Evolutionary conservation across 2,888 invertebrate species (phyloP), one percentile per base, ranked within the genome.

Genomic region (Frankliniella fusca): DNA sequence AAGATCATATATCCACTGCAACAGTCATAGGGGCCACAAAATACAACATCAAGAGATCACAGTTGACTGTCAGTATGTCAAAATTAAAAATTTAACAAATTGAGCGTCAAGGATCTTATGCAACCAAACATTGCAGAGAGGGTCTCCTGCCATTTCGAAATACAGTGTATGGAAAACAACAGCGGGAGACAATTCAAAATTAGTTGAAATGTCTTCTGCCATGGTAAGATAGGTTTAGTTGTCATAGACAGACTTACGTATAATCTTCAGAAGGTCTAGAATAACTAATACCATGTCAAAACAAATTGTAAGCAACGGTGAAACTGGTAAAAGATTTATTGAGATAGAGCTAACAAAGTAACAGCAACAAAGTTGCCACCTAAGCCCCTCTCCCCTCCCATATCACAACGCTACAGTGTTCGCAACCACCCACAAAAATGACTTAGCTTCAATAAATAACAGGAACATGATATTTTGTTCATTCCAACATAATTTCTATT

Each of bases 391-490:
- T 27, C 70, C 70, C 70, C 70, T 76, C 23, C 70, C 70, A 76
- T 76, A 76, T 76, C 70, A 76, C 70, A 76, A 76, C 70, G 61
- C 82, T 18, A 82, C 79, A 82, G 80, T 76, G 82, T 50, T 82
- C 81, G 82, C 76, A 82, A 82, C 83, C 82, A 83, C 81, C 80
- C 79, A 80, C 81, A 81, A 54, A 48, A 81, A 81, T 83, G 83
- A 83, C 83, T 83, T 83, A 83, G 83, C 81, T 38, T 83, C 70
- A 76, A 83, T 81, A 81, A 82, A 80, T 83, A 83, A 83, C 83
- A 83, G 83, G 83, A 83, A 83, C 83, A 83, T 83, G 65, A 80
- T 61, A 82, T 82, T 61, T 80, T 82, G 80, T 80, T 76, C 79
- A 82, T 49, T 48, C 70, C 50, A 48, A 81, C 83, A 82, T 83